phyloP scores from a whole-genome alignment of 2,797 vertebrate species.

The Tragopan temminckii region DNA sequence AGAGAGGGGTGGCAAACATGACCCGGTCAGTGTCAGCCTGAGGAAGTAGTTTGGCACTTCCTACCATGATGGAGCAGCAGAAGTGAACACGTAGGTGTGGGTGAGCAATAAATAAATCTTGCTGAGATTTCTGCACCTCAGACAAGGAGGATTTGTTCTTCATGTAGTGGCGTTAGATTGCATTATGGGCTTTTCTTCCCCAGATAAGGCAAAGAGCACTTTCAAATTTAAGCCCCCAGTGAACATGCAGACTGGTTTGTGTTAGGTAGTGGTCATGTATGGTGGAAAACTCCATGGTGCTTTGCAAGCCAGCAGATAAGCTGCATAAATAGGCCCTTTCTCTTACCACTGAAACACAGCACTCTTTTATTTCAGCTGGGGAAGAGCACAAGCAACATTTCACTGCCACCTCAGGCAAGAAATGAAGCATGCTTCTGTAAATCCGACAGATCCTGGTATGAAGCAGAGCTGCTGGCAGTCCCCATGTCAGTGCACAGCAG shows the following conservation, averaged over 20 bases:
- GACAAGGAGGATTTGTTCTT: neutral
- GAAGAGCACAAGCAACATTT: neutral
- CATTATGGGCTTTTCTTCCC: neutral
- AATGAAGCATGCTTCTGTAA: neutral
- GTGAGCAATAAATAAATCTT: neutral
- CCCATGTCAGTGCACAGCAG: neutral
- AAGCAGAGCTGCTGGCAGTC: neutral
- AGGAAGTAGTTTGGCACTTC: neutral
- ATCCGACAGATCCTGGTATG: neutral
- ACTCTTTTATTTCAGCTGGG: neutral
- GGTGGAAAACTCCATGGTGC: neutral
- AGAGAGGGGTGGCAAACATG: neutral
- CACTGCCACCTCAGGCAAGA: neutral
- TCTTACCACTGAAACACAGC: neutral
- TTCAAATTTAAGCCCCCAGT: neutral
- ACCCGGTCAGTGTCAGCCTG: neutral
- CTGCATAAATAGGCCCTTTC: neutral
- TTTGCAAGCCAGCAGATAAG: neutral
- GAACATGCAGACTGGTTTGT: neutral
- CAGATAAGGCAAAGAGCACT: neutral
- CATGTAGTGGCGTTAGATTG: accelerated
- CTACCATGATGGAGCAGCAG: neutral
- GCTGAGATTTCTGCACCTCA: neutral
- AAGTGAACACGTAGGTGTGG: neutral
- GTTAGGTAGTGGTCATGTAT: accelerated